Percentiles rank a stretch among this genome's conserved stretches.
phyloP scores from a whole-genome alignment of 2,113 vertebrate species.

The Serinus canaria region DNA sequence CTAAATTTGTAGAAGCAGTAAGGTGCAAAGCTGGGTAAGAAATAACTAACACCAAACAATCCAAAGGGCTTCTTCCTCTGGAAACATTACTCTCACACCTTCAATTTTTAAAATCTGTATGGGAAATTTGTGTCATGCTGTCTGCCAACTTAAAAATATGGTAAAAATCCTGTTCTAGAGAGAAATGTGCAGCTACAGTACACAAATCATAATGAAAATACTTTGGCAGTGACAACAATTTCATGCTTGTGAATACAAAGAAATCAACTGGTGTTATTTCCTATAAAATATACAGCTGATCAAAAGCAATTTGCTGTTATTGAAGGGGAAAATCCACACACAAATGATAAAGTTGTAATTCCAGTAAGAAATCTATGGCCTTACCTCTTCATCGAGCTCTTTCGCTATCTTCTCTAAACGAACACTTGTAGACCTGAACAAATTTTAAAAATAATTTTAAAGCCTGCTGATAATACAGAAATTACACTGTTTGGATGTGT shows the following conservation, averaged over 20 bases:
- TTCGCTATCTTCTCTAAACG: conserved; percentile 91
- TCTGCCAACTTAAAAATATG: not conserved
- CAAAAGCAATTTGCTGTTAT: not conserved
- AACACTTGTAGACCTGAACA: conserved; percentile 77
- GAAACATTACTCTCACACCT: not conserved
- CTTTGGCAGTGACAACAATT: not conserved
- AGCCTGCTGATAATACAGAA: not conserved
- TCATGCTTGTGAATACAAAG: not conserved
- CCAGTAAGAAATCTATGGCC: not conserved
- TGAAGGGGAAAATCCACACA: not conserved
- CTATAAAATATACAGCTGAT: not conserved
- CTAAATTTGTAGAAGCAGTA: not conserved
- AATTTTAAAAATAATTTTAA: conserved; percentile 50
- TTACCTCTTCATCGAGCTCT: conserved; percentile 96
- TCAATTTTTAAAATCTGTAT: not conserved
- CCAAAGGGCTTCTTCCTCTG: not conserved
- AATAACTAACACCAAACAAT: not conserved
- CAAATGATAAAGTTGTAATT: not conserved
- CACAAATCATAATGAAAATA: not conserved
- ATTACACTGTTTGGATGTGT: not conserved
- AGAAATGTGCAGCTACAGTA: not conserved
- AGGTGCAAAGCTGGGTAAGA: not conserved
- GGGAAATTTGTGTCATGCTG: not conserved
- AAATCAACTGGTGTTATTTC: not conserved
- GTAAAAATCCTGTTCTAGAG: not conserved